Conservation (phyloP, 2,113 vertebrate genomes). For the Chloropsis hardwickii region DNA sequence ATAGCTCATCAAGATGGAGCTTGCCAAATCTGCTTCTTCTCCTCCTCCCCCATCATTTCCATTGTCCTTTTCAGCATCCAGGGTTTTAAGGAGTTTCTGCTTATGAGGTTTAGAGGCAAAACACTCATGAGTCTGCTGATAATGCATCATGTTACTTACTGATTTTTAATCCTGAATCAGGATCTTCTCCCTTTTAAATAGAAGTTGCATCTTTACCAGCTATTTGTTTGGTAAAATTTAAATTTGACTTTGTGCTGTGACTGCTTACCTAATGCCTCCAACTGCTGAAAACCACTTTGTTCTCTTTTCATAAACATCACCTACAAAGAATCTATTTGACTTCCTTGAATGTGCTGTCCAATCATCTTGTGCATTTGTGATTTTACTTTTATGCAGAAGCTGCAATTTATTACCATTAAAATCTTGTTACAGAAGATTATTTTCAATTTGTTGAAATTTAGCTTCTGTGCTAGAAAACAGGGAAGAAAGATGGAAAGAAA, state of each 20-base stretch:
- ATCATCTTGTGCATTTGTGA: not conserved
- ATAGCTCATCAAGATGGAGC: not conserved
- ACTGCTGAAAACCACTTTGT: not conserved
- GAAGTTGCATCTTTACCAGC: not conserved
- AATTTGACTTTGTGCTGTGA: not conserved
- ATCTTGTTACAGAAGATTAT: slow-evolving; percentile 45
- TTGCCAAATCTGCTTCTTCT: not conserved
- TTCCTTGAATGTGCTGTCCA: not conserved
- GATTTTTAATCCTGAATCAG: not conserved
- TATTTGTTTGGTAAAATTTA: not conserved
- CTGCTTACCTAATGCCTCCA: not conserved
- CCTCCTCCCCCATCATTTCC: not conserved
- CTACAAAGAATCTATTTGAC: slow-evolving; percentile 11
- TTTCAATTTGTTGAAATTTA: slow-evolving; percentile 54
- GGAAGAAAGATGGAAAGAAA: slow-evolving; percentile 22
- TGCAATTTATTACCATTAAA: slow-evolving; percentile 55
- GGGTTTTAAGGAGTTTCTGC: not conserved
- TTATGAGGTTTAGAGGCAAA: not conserved
- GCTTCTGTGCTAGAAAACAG: not conserved
- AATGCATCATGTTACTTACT: not conserved
- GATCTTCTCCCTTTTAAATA: not conserved
- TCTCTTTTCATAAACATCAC: not conserved
- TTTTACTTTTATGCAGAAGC: not conserved
- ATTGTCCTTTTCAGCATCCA: not conserved
- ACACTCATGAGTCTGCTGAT: not conserved